Conservation (phyloP, 2,113 vertebrate genomes). For the Struthidea cinerea region DNA sequence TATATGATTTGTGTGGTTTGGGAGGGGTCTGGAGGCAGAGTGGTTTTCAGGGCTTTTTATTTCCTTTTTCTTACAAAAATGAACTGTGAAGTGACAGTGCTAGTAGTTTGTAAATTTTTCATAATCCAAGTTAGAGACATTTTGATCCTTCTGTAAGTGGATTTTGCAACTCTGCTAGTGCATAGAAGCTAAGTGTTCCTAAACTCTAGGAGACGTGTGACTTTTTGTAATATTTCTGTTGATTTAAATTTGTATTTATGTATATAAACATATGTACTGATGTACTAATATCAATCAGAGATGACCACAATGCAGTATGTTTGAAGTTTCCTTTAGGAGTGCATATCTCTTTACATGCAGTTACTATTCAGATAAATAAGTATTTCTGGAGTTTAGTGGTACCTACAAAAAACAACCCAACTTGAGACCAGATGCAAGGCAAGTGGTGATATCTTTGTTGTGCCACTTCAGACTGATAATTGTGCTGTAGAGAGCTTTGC, state of each 20-base stretch:
- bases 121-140: rapidly evolving
- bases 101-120: neutral
- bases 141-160: neutral
- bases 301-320: neutral
- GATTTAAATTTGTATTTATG: neutral
- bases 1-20: neutral
- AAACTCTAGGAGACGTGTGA: neutral
- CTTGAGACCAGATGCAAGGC: neutral
- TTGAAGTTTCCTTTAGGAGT: neutral
- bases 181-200: neutral
- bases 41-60: neutral
- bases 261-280: neutral
- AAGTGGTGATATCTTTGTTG: neutral
- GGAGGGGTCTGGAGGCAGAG: neutral
- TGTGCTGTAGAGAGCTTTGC: neutral
- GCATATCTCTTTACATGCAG: neutral
- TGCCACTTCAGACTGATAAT: neutral
- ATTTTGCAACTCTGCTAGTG: neutral
- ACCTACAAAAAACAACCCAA: neutral
- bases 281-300: neutral
- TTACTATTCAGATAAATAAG: neutral
- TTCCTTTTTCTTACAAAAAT: neutral
- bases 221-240: neutral
- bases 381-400: neutral
- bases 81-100: neutral